Conservation (phyloP, 2,797 vertebrate species). For the Cynodonichthys magdalenae region DNA sequence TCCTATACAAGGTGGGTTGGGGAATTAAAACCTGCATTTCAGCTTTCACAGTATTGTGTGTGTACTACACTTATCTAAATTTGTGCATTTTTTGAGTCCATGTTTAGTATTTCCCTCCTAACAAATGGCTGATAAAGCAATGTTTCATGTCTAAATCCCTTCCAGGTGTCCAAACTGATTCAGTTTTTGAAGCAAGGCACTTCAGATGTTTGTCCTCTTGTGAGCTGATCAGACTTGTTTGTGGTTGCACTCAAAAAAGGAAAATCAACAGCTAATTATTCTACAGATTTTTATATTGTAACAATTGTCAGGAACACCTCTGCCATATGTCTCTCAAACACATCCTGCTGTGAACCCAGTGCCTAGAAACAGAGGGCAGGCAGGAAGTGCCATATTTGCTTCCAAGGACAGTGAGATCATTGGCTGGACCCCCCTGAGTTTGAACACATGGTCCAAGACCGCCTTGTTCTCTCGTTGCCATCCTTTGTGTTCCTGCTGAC, state of each 20-base stretch:
- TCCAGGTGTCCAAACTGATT: slow-evolving; percentile 56
- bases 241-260: slow-evolving; percentile 47
- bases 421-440: slow-evolving; percentile 58
- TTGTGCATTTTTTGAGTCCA: not conserved
- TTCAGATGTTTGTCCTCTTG: slow-evolving; percentile 33
- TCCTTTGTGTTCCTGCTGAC: slow-evolving; percentile 55
- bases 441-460: slow-evolving; percentile 72
- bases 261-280: slow-evolving; percentile 19
- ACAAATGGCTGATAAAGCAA: slow-evolving; percentile 50
- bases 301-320: slow-evolving; percentile 20
- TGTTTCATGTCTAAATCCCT: slow-evolving; percentile 39
- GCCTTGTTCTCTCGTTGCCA: slow-evolving; percentile 3
- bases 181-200: slow-evolving; percentile 24
- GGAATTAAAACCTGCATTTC: slow-evolving; percentile 37
- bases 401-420: slow-evolving; percentile 60
- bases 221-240: slow-evolving; percentile 67
- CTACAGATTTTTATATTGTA: slow-evolving; percentile 22
- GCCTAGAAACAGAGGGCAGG: slow-evolving; percentile 35
- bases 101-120: not conserved
- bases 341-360: slow-evolving; percentile 42
- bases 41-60: slow-evolving; percentile 13
- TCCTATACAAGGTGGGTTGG: slow-evolving; percentile 26
- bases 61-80: not conserved
- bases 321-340: slow-evolving; percentile 63
- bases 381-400: slow-evolving; percentile 76